Base-by-base conservation (phyloP, 2,797 vertebrate species). In the Carapus acus region DNA sequence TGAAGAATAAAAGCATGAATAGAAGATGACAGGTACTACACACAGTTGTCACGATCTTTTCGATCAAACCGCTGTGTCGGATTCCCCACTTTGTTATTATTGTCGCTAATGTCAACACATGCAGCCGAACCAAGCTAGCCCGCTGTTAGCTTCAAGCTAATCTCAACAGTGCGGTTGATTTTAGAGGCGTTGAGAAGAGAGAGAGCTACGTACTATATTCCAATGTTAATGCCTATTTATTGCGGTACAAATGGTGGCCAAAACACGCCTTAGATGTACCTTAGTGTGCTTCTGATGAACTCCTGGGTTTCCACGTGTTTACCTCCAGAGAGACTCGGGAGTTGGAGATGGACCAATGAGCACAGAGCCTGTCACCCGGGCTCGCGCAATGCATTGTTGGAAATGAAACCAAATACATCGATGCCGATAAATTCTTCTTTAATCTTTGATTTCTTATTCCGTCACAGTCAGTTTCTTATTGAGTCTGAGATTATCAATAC, bases 341-440 rank as follows among this genome's bases (percentile, higher is more conserved):
- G 8, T 29, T 1, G 12, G 17, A 78, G 77, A 68, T 38, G 1
- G 1, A 7, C 46, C 36, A n/a, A 1, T 11, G 31, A 16, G 2
- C 1, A 36, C 13, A 3, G 2, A 13, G 9, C 27, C 6, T 51
- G 39, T 27, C 17, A 45, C 6, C 19, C 11, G 8, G 1, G 2
- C n/a, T 43, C 20, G 1, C 62, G 74, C 71, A 82, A 71, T 1
- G 79, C 1, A 67, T 73, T 64, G 8, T 79, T 78, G 81, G 81
- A 68, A 8, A 14, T 1, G 0, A 3, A 16, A 27, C 24, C 9
- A 27, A n/a, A n/a, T n/a, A n/a, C n/a, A n/a, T n/a, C n/a, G n/a
- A n/a, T n/a, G n/a, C n/a, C n/a, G n/a, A n/a, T n/a, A n/a, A n/a
- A n/a, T n/a, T n/a, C n/a, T n/a, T n/a, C n/a, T n/a, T n/a, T n/a